Evolutionary conservation across 2,888 invertebrate species (phyloP).

Genomic region (Zhuqinia jingwanae): DNA sequence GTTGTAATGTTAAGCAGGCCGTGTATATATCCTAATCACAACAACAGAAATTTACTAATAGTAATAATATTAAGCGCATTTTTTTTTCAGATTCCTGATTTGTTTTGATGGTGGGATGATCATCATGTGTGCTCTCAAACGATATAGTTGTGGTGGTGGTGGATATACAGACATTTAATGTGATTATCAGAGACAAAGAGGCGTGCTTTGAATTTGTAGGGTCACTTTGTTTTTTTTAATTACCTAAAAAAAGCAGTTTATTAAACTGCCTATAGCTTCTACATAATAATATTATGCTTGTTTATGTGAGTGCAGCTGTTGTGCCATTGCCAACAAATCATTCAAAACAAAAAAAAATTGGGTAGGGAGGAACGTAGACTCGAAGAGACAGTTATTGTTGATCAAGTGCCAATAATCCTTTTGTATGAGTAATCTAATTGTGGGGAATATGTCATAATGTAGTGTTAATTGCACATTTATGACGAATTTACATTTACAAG

Average conservation of each 20-base stretch:
- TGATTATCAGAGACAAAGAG: not conserved
- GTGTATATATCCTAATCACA: not conserved
- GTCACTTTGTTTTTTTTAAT: constrained; percentile 35
- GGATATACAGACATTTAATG: not conserved
- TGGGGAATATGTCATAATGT: not conserved
- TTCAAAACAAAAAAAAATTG: not conserved
- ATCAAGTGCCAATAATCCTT: constrained; percentile 25
- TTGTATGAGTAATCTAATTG: not conserved
- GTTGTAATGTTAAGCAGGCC: not conserved
- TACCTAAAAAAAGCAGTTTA: constrained; percentile 1
- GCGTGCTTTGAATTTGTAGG: constrained; percentile 20
- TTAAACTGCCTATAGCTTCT: too few species aligned
- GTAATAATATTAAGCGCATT: too few species aligned
- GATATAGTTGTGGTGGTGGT: too few species aligned
- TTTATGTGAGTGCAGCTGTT: not conserved
- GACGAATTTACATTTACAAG: constrained; percentile 2
- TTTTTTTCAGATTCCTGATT: not conserved
- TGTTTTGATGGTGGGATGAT: not conserved
- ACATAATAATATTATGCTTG: too few species aligned
- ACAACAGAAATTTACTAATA: too few species aligned
- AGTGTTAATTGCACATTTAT: constrained; percentile 21
- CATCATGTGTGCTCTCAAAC: too few species aligned
- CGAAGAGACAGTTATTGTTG: constrained; percentile 4
- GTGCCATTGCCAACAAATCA: not conserved
- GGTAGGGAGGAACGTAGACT: constrained; percentile 9